Percentiles rank a stretch among this genome's conserved stretches.
Evolutionary conservation across 2,797 vertebrate species (phyloP).

Genomic region (Coccyzus lansbergi): DNA sequence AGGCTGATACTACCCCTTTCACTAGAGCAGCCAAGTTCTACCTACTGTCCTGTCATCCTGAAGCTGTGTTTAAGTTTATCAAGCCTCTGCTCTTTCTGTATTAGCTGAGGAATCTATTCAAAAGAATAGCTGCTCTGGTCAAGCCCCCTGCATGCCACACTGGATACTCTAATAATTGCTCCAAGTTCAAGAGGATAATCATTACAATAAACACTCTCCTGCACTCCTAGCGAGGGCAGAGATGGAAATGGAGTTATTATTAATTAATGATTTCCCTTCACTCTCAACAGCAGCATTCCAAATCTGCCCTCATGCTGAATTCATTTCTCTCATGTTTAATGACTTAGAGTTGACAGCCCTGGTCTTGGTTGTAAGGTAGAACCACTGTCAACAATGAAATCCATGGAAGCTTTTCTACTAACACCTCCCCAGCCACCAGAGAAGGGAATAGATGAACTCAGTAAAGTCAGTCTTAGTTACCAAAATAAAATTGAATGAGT

Average conservation of each 20-base stretch:
- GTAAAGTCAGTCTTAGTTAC: background rate
- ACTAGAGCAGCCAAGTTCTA: background rate
- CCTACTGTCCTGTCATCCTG: background rate
- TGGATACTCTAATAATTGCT: background rate
- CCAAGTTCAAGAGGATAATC: background rate
- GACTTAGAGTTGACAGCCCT: background rate
- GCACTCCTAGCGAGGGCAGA: background rate
- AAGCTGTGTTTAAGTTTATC: background rate
- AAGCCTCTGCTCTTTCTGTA: background rate
- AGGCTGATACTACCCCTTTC: background rate
- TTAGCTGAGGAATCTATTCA: background rate
- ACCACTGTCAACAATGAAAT: background rate
- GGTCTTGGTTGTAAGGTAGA: background rate
- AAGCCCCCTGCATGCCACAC: background rate
- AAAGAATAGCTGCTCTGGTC: background rate
- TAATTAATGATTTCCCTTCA: background rate
- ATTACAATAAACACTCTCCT: background rate
- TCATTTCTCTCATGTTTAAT: background rate
- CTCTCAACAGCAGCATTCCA: background rate
- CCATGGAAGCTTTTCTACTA: background rate
- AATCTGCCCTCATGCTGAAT: background rate
- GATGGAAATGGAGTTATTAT: background rate
- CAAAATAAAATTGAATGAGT: background rate
- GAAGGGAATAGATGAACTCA: background rate
- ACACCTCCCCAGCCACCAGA: background rate